Base-by-base conservation (phyloP, 2,113 vertebrate genomes). In the Phylloscopus trochilus region DNA sequence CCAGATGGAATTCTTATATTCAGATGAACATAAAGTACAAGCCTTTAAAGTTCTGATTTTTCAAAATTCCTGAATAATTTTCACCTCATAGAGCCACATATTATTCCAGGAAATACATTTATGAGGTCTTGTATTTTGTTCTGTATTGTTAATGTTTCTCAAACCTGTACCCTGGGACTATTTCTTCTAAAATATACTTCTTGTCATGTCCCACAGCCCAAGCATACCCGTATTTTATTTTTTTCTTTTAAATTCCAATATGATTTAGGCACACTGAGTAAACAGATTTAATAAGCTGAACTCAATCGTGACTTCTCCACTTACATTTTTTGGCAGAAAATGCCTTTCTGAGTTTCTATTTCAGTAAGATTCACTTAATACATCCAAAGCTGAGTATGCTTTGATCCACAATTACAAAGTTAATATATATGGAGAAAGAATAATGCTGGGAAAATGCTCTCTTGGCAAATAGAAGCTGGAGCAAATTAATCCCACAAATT, bases 241-340 rank as follows among this genome's bases (percentile, higher is more conserved):
- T 69, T 69, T 85, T 89, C 73, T 86, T 53, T 56, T 30, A 41
- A 93, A 93, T 91, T 96, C 96, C 95, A 87, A 19, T 91, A 96
- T 85, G 86, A 94, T 51, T 95, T 95, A 89, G 73, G 89, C 89
- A 95, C 89, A 92, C 81, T 89, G 73, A 93, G 89, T 93, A 96
- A 96, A 96, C 93, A 96, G 90, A 93, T 92, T 97, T 96, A 96
- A 94, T 83, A 97, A 96, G 93, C 88, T 96, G 96, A 96, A 96
- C 93, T 97, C 89, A 92, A 91, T 91, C 63, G 70, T 92, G 95
- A 95, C 90, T 97, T 96, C 96, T 96, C 93, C 83, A 76, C 92
- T 96, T 80, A 94, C 51, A 96, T 96, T 93, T 97, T 95, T 94
- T 97, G 96, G 95, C 96, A 96, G 85, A 93, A 96, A 96, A 96